Base-by-base conservation (phyloP, 1,140 invertebrate species). In the Delia radicum region DNA sequence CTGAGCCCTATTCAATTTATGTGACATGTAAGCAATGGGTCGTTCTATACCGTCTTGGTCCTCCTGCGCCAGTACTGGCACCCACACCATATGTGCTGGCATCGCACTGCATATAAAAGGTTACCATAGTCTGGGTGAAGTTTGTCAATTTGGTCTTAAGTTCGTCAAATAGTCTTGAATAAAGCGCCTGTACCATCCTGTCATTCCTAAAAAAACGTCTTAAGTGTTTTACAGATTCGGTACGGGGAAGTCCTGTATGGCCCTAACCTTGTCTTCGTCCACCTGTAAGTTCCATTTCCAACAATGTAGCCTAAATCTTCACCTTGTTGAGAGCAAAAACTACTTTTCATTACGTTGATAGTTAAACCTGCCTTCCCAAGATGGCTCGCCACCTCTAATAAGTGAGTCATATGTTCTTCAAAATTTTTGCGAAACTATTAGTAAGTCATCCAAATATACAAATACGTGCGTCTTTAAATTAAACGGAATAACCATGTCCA, bases 11-110 rank as follows among this genome's bases (percentile, higher is more conserved):
- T n/a, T n/a, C n/a, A n/a, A n/a, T n/a, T n/a, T n/a, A n/a, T n/a
- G n/a, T n/a, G n/a, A n/a, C n/a, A n/a, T n/a, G n/a, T n/a, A n/a
- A n/a, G n/a, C n/a, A n/a, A n/a, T n/a, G n/a, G n/a, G 0, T 89
- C 65, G 8, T 24, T 84, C 78, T 3, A 55, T 21, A 0, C 42
- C 42, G 10, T 27, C 37, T 8, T 0, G 33, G 26, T 69, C 28
- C 10, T 27, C 26, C 24, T 63, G 61, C 24, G 26, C 61, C 18
- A 63, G 26, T 27, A 63, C 24, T 10, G n/a, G 21, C n/a, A 13
- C 13, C 18, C 61, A 13, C 21, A 13, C 13, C 61, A n/a, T n/a
- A n/a, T n/a, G n/a, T n/a, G n/a, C n/a, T n/a, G n/a, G n/a, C n/a
- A n/a, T n/a, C n/a, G n/a, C 61, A 13, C 21, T 63, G 24, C 27